phyloP scores from a whole-genome alignment of 2,888 invertebrate genomes.

The Noctua fimbriata region DNA sequence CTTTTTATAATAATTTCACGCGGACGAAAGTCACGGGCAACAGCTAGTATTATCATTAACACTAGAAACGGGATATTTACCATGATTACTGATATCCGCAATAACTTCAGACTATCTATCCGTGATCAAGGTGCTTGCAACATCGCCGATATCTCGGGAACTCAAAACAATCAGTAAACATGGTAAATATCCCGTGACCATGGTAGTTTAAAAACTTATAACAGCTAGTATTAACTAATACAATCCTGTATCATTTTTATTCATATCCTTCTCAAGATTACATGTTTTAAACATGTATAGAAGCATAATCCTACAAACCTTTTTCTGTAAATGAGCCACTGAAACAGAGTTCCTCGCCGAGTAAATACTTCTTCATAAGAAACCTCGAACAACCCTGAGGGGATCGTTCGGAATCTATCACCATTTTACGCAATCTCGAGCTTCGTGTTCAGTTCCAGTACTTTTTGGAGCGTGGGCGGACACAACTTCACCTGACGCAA shows the following conservation, averaged over 20 bases:
- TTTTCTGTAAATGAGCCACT: conserved; percentile 60
- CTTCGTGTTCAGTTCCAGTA: conserved; percentile 38
- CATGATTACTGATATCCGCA: too few species aligned
- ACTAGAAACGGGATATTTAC: too few species aligned
- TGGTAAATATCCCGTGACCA: too few species aligned
- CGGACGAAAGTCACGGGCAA: neutral
- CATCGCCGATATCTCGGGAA: too few species aligned
- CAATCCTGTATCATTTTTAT: conserved; percentile 5
- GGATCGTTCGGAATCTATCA: conserved; percentile 64
- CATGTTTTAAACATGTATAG: conserved; percentile 26
- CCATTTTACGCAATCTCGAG: conserved; percentile 64
- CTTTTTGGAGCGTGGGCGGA: conserved; percentile 52
- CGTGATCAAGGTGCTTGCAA: too few species aligned
- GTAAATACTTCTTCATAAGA: conserved; percentile 61
- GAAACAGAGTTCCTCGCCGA: conserved; percentile 50
- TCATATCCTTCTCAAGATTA: neutral
- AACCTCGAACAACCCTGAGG: conserved; percentile 60
- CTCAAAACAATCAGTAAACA: too few species aligned
- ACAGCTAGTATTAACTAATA: neutral
- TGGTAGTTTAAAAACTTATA: neutral
- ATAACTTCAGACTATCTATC: too few species aligned
- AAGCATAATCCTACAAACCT: conserved; percentile 35
- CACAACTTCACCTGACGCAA: conserved; percentile 43
- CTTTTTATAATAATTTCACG: too few species aligned
- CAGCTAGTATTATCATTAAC: neutral